Evolutionary conservation across 2,113 vertebrate species (phyloP), one percentile per base, ranked within the genome.

Genomic region (Aptenodytes forsteri): DNA sequence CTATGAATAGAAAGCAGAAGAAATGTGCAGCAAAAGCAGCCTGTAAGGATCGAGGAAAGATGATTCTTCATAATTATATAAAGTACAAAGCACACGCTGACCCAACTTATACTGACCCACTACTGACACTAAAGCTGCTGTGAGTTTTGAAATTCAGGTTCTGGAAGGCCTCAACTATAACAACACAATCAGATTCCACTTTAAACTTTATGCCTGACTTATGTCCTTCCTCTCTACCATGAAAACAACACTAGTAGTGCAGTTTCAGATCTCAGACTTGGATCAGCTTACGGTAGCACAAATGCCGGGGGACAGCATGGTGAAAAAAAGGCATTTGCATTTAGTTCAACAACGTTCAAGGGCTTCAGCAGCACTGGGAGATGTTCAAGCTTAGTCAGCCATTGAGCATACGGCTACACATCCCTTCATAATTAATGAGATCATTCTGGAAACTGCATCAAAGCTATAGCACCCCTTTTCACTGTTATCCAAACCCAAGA

Each of bases 381-480:
- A 56, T 32, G 22, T 32, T 77, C n/a, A 77, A 42, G 81, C 59
- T 89, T 69, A 89, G 72, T 76, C 72, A 96, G 90, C 52, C 84
- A 50, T 15, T 44, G 20, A 84, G 67, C 58, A 91, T 27, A 91
- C 9, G 6, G 88, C 72, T 70, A 38, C 29, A 76, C 3, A 55
- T 47, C 13, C 66, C 76, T 83, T 86, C 81, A 70, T 38, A 89
- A 86, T 65, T 81, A 27, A 85, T 69, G 83, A 80, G 64, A 50
- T 36, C 6, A 18, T 52, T 72, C 64, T 40, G 59, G 40, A 84
- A 87, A 71, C 50, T 30, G 55, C 50, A 65, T 10, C 13, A 2
- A 73, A 66, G 52, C 34, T 42, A 2, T 0, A 52, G 59, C 27
- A 56, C 5, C 47, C 36, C 16, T 78, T 61, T 80, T 40, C 23